A percentile compares a stretch with the other conserved stretches of the same genome.
Conservation (phyloP, 2,797 vertebrate species). For the Danio aesculapii region DNA sequence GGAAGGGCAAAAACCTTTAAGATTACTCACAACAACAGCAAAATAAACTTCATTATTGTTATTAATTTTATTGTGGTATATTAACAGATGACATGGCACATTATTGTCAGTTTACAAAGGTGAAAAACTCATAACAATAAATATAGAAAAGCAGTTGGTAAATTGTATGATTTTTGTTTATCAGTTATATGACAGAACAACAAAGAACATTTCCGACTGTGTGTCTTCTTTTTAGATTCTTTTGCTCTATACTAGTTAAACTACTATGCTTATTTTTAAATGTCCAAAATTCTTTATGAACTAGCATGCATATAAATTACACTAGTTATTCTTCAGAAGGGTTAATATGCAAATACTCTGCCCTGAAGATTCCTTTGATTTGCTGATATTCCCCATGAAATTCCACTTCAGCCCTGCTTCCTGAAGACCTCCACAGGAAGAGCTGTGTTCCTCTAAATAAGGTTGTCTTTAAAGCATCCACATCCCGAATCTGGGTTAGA, state of each 20-base stretch:
- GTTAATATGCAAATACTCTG: slow-evolving; percentile 81
- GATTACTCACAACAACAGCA: neutral
- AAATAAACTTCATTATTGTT: neutral
- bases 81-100: slow-evolving; percentile 14
- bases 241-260: neutral
- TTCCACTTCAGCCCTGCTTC: slow-evolving; percentile 92
- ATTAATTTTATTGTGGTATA: slow-evolving; percentile 34
- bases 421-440: slow-evolving; percentile 90
- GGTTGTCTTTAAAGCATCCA: slow-evolving; percentile 82
- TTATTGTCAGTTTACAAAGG: slow-evolving; percentile 16
- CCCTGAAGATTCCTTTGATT: slow-evolving; percentile 80
- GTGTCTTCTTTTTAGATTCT: neutral
- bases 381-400: slow-evolving; percentile 88
- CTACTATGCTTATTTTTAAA: neutral
- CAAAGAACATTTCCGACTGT: neutral
- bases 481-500: slow-evolving; percentile 86
- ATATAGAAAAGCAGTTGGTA: slow-evolving; percentile 41
- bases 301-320: neutral
- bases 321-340: slow-evolving; percentile 56
- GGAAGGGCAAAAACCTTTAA: neutral
- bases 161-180: slow-evolving; percentile 11
- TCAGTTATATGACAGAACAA: slow-evolving; percentile 9
- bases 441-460: slow-evolving; percentile 84
- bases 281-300: neutral
- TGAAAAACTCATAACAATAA: slow-evolving; percentile 40